Evolutionary conservation across 2,888 invertebrate genomes (phyloP).

Genomic region (Therioaphis trifolii): DNA sequence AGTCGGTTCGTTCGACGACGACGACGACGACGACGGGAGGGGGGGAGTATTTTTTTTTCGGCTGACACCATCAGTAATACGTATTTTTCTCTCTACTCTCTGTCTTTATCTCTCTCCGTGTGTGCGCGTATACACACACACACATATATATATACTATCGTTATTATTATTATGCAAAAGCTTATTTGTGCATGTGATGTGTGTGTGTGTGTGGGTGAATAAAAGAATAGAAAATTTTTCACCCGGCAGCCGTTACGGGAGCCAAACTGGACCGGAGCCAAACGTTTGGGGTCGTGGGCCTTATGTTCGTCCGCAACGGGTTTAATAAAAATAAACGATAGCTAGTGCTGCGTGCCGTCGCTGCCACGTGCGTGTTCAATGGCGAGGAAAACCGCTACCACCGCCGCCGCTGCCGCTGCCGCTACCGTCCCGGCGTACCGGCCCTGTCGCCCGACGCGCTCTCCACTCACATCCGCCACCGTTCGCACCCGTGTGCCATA

Average conservation of each 20-base stretch:
- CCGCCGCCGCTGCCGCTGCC: background rate
- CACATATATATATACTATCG: background rate
- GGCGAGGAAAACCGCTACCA: constrained; percentile 24
- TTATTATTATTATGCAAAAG: constrained; percentile 21
- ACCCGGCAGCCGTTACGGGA: background rate
- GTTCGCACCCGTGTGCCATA: no score
- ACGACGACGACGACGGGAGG: background rate
- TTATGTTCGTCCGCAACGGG: constrained; percentile 43
- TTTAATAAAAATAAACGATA: constrained; percentile 53
- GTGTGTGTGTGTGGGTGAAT: background rate
- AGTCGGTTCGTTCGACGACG: background rate
- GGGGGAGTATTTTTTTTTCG: background rate
- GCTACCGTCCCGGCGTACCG: background rate
- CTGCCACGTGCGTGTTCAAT: constrained; percentile 27
- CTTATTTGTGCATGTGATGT: background rate
- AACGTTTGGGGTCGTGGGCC: constrained; percentile 30
- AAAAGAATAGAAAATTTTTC: constrained; percentile 35
- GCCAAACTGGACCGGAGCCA: constrained; percentile 59
- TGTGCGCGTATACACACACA: no score
- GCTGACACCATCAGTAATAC: constrained; percentile 14
- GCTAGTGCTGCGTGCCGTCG: background rate
- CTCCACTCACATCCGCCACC: no score
- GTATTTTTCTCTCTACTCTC: background rate
- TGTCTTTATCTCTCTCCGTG: background rate
- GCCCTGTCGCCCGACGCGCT: background rate